These are phyloP conservation scores for Xestia sexstrigata DNA, from an alignment of 2,888 invertebrate genomes.

Conservation along the genomic window DNA sequence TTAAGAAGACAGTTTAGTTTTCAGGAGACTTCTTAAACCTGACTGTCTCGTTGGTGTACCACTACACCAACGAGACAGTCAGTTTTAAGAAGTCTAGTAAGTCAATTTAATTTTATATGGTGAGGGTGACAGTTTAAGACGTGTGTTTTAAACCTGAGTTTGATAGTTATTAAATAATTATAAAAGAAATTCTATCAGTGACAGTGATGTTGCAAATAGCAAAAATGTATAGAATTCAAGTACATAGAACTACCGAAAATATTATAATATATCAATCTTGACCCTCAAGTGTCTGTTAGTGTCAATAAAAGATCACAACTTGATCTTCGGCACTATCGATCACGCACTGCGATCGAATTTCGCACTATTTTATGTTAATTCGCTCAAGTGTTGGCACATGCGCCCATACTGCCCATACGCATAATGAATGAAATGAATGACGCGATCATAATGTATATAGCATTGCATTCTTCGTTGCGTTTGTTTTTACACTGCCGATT, in stretches of 20 bases:
- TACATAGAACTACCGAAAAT: too few relatives aligned
- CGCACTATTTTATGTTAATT: constrained; percentile 40
- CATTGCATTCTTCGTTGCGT: constrained; percentile 5
- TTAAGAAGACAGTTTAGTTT: background rate
- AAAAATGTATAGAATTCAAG: too few relatives aligned
- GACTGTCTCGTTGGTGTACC: too few relatives aligned
- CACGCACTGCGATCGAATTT: constrained; percentile 11
- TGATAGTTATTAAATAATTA: too few relatives aligned
- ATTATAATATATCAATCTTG: background rate
- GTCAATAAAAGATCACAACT: background rate
- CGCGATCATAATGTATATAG: constrained; percentile 35
- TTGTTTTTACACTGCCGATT: constrained; percentile 39
- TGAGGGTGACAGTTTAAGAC: too few relatives aligned
- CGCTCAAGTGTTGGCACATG: constrained; percentile 34
- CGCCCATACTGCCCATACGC: constrained; percentile 15
- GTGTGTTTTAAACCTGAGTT: too few relatives aligned
- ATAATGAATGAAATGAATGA: constrained; percentile 40
- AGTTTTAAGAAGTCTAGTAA: too few relatives aligned
- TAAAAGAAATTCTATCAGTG: background rate
- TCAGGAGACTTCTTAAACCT: too few relatives aligned
- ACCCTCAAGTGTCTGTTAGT: background rate
- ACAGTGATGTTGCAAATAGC: background rate
- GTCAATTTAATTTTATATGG: background rate
- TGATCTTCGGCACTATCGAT: background rate
- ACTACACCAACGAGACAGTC: too few relatives aligned